phyloP scores from a whole-genome alignment of 2,113 vertebrate species.

The Ctenomys sociabilis region DNA sequence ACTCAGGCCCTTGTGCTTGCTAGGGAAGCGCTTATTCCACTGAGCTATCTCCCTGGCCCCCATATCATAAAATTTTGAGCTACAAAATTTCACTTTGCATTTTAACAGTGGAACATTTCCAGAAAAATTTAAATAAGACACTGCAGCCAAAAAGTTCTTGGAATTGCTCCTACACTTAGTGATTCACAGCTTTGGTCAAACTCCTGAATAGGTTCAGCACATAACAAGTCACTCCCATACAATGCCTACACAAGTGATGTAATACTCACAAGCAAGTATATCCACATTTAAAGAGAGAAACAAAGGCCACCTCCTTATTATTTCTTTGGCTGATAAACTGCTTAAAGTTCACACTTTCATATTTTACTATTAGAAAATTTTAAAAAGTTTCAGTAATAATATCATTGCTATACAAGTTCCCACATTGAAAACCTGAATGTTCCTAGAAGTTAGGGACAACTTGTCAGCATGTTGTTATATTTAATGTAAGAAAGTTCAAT shows the following conservation, averaged over 20 bases:
- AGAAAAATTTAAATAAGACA: slow-evolving; percentile 53
- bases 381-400: neutral
- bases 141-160: slow-evolving; percentile 23
- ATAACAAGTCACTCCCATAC: slow-evolving; percentile 66
- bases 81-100: slow-evolving; percentile 40
- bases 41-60: no score
- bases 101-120: slow-evolving; percentile 58
- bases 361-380: slow-evolving; percentile 37
- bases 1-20: no score
- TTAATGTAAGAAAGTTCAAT: slow-evolving; percentile 24
- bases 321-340: slow-evolving; percentile 42
- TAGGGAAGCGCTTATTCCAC: no score
- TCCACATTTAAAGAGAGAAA: slow-evolving; percentile 48
- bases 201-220: slow-evolving; percentile 66
- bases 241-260: slow-evolving; percentile 62
- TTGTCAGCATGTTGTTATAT: slow-evolving; percentile 3
- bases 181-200: slow-evolving; percentile 62
- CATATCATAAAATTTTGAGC: neutral
- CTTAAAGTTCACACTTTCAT: slow-evolving; percentile 25
- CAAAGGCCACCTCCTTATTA: slow-evolving; percentile 39
- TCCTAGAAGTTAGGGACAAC: slow-evolving; percentile 55
- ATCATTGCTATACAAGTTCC: slow-evolving; percentile 30
- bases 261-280: slow-evolving; percentile 64
- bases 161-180: slow-evolving; percentile 58
- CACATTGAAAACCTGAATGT: slow-evolving; percentile 7